Conservation (phyloP, 2,888 invertebrate species). For the Patella depressa region DNA sequence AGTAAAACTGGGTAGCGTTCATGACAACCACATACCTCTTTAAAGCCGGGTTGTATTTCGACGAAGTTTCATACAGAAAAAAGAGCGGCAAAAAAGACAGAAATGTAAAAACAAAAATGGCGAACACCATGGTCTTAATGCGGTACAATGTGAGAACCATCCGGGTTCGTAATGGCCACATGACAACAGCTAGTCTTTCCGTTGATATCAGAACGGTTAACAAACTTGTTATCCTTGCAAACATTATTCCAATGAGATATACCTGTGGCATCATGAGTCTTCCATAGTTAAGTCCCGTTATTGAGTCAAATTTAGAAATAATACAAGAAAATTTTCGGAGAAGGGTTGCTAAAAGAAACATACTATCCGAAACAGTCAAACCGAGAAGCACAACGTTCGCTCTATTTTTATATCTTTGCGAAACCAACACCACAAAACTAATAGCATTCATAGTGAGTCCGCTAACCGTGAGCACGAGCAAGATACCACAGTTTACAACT, state of each 20-base stretch:
- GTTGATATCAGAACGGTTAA: constrained; percentile 17
- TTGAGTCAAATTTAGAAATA: constrained; percentile 11
- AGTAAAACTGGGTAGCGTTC: not conserved
- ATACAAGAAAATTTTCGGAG: constrained; percentile 17
- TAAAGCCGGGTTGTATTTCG: not conserved
- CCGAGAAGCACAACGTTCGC: constrained; percentile 13
- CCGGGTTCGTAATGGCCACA: constrained; percentile 13
- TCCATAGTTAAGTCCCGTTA: constrained; percentile 11
- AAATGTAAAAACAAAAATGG: not conserved
- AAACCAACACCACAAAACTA: constrained; percentile 13
- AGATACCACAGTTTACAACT: constrained; percentile 10
- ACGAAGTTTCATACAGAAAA: not conserved
- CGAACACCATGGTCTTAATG: constrained; percentile 9
- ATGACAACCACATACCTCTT: not conserved
- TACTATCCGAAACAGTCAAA: constrained; percentile 16
- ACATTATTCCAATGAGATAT: constrained; percentile 11
- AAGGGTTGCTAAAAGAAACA: constrained; percentile 14
- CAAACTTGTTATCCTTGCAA: constrained; percentile 19
- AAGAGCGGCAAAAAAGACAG: not conserved
- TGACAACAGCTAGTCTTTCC: constrained; percentile 12
- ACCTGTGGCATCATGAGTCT: constrained; percentile 16
- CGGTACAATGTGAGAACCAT: constrained; percentile 8
- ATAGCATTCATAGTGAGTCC: constrained; percentile 15
- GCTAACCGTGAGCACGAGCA: constrained; percentile 6
- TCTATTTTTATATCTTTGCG: constrained; percentile 11